phyloP scores from a whole-genome alignment of 2,113 vertebrate genomes.

The Pachypanchax playfairii region DNA sequence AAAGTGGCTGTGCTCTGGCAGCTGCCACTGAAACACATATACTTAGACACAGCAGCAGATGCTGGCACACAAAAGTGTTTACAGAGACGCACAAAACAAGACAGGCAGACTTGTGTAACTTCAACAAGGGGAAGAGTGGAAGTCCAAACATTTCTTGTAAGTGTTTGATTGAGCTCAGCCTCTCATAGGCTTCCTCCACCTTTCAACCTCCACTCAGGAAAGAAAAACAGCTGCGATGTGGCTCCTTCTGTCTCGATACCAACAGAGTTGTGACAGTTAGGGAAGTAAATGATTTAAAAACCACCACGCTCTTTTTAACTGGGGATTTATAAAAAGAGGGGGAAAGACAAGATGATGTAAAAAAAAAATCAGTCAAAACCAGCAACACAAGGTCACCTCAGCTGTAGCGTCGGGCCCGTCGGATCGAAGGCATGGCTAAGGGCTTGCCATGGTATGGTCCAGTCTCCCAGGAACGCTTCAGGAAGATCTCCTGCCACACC shows the following conservation, averaged over 20 bases:
- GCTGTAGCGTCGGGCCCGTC: conserved; percentile 66
- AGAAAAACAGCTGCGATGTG: conserved; percentile 33
- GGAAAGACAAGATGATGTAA: conserved; percentile 69
- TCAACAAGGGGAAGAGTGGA: conserved; percentile 59
- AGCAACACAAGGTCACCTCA: conserved; percentile 85
- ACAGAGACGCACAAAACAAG: conserved; percentile 21
- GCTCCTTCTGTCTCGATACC: conserved; percentile 20
- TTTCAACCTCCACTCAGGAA: conserved; percentile 53
- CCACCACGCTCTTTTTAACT: conserved; percentile 72
- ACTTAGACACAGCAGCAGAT: conserved; percentile 58
- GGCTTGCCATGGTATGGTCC: conserved; percentile 70
- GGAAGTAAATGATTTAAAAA: conserved; percentile 61
- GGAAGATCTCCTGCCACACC: conserved; percentile 87
- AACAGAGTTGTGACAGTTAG: conserved; percentile 24
- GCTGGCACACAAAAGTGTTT: conserved; percentile 32
- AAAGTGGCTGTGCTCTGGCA: conserved; percentile 62
- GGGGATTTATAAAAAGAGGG: conserved; percentile 63
- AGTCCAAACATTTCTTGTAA: conserved; percentile 70
- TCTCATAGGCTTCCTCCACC: conserved; percentile 61
- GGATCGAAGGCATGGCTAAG: conserved; percentile 79
- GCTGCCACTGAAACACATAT: conserved; percentile 67
- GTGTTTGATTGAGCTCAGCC: conserved; percentile 74
- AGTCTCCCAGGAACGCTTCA: conserved; percentile 80
- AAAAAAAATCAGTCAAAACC: conserved; percentile 76
- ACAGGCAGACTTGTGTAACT: conserved; percentile 41